Base-by-base conservation (phyloP, 2,113 vertebrate species). In the Picathartes gymnocephalus region DNA sequence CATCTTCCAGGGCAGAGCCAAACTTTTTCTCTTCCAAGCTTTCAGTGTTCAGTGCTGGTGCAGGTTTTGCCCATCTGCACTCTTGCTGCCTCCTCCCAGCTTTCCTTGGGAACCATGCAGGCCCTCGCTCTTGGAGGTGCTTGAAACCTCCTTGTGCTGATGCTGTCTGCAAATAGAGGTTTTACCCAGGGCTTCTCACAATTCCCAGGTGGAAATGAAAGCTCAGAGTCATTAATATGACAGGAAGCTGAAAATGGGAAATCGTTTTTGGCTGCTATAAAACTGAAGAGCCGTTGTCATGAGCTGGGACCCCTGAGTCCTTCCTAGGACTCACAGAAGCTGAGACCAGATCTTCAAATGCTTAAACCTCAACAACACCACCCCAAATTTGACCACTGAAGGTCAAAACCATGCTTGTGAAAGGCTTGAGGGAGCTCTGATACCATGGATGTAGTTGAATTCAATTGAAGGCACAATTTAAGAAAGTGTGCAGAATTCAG, bases 51-150 rank as follows among this genome's bases (percentile, higher is more conserved):
- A 23, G 44, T 33, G 28, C 39, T 7, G 6, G 16, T 16, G 33
- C 28, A n/a, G n/a, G 53, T 50, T 62, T 89, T 57, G 72, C 42
- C 50, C n/a, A 24, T 31, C 51, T 62, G 17, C 11, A 10, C 10
- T 65, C n/a, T 12, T 61, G 42, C 56, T 60, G 18, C 54, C 13
- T 28, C 9, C 4, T 3, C 13, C 6, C 30, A n/a, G 44, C 19
- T 53, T 53, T 50, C 22, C 20, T 14, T 4, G 8, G 31, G 30
- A 28, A 2, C 4, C 1, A 0, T 44, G 28, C 45, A 45, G 35
- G 5, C 0, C 9, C 28, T 61, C 37, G 1, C n/a, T 40, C 53
- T 6, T 5, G 5, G 25, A 19, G 20, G 31, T 28, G 48, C 30
- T 4, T 2, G 69, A 64, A 85, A 37, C 6, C 25, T 62, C 25